phyloP scores from a whole-genome alignment of 1,140 invertebrate genomes.

The Saccostrea cuccullata region DNA sequence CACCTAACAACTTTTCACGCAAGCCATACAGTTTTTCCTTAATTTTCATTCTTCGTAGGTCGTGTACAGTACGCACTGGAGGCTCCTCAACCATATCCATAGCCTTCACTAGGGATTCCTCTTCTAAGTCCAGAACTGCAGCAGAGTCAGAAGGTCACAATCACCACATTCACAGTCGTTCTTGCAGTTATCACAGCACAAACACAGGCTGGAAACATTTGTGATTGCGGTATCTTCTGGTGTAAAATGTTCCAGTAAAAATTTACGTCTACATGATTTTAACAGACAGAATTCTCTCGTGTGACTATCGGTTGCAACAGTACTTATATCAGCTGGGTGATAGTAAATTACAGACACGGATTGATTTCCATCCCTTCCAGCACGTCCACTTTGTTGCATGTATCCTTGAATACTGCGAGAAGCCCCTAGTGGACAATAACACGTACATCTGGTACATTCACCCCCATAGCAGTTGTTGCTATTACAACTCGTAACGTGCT shows the following conservation, averaged over 20 bases:
- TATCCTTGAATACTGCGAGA: slow-evolving; percentile 1
- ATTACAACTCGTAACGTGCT: too few species aligned
- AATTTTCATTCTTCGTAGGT: too few species aligned
- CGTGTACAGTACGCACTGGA: neutral
- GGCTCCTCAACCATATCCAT: neutral
- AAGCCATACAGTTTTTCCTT: too few species aligned
- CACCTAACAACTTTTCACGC: neutral
- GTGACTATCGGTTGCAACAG: too few species aligned
- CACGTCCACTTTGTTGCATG: slow-evolving; percentile 6
- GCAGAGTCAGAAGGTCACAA: neutral
- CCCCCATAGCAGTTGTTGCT: too few species aligned
- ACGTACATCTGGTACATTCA: neutral
- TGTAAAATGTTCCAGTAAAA: slow-evolving; percentile 1
- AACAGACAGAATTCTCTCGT: neutral
- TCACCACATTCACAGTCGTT: neutral
- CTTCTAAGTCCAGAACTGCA: neutral
- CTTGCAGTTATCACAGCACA: neutral
- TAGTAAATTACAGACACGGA: neutral
- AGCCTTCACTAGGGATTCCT: neutral
- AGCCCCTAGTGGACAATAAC: neutral
- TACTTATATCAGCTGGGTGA: neutral
- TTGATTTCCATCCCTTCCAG: neutral
- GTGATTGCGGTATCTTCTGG: neutral
- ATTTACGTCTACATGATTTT: neutral
- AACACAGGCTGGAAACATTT: neutral